Conservation (phyloP, 2,113 vertebrate species). For the Propithecus coquereli region DNA sequence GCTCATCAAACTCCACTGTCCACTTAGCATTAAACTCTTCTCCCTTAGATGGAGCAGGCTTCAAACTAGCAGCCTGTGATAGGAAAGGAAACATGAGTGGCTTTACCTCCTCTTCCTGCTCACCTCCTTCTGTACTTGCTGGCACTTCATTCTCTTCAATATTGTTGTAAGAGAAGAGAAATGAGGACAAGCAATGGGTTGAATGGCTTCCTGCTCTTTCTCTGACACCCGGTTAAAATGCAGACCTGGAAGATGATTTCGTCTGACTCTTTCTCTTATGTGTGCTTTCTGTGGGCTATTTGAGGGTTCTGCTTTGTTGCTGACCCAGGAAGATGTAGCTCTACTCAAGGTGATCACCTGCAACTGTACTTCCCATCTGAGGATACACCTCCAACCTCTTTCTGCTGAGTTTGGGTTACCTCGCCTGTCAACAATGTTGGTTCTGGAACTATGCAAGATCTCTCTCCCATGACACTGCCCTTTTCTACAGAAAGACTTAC, state of each 20-base stretch:
- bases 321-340: background rate
- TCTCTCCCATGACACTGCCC: background rate
- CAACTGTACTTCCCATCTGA: background rate
- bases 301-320: background rate
- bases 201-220: background rate
- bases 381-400: background rate
- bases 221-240: background rate
- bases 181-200: background rate
- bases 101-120: background rate
- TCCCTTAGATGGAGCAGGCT: background rate
- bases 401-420: background rate
- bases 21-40: background rate
- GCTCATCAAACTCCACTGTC: fast-evolving
- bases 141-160: background rate
- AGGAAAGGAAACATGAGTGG: background rate
- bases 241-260: background rate
- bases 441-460: too few species aligned
- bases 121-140: background rate
- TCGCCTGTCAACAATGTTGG: too few species aligned
- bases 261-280: background rate
- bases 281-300: background rate
- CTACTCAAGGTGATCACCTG: background rate
- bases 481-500: background rate
- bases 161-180: background rate
- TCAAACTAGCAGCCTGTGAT: background rate